These are phyloP conservation scores for Rynchops niger DNA, from an alignment of 2,113 vertebrate genomes.

Conservation along the genomic window DNA sequence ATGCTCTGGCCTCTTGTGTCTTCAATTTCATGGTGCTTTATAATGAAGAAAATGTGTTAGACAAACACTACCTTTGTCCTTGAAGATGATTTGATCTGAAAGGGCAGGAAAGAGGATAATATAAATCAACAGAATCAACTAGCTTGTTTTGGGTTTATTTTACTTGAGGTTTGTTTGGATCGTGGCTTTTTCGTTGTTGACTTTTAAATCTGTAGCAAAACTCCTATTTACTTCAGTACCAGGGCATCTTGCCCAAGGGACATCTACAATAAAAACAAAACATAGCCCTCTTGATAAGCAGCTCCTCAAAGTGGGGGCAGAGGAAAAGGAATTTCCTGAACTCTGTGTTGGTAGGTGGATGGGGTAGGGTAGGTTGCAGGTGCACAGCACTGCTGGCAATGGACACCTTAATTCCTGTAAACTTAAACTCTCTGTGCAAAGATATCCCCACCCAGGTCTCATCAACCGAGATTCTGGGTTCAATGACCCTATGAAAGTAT, in stretches of 20 bases:
- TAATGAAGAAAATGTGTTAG: not conserved
- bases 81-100: not conserved
- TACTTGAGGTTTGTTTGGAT: not conserved
- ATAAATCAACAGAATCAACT: not conserved
- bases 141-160: not conserved
- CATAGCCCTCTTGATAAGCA: not conserved
- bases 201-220: not conserved
- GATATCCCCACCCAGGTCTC: fast-evolving
- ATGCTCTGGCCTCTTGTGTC: not conserved
- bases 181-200: fast-evolving
- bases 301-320: not conserved
- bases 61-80: not conserved
- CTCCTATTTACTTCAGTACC: not conserved
- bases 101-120: not conserved
- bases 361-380: not conserved
- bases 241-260: not conserved
- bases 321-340: not conserved
- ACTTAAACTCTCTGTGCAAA: not conserved
- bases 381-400: fast-evolving
- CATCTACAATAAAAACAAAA: not conserved
- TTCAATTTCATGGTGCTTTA: not conserved
- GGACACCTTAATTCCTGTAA: not conserved
- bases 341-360: not conserved
- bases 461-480: not conserved
- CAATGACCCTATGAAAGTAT: not conserved